These are phyloP conservation scores for Phymanthus crucifer DNA, from an alignment of 92 coral and sea anemone genomes.

Conservation along the genomic window DNA sequence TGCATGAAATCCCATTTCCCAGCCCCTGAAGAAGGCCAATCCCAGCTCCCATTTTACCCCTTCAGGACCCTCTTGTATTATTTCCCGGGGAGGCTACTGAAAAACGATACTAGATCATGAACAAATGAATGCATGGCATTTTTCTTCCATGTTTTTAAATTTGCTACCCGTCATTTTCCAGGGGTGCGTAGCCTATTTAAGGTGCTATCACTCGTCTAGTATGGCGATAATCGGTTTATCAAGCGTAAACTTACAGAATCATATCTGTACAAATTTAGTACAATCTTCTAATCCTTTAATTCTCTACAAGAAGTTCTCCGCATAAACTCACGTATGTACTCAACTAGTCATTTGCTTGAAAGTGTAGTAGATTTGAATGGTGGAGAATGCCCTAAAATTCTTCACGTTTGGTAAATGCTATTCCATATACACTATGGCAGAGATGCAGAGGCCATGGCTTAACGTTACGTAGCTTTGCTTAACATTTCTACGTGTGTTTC, in stretches of 20 bases:
- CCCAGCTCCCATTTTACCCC: no score
- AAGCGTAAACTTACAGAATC: background rate
- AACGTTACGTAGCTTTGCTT: no score
- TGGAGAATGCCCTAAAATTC: background rate
- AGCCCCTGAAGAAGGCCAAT: no score
- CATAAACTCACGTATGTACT: background rate
- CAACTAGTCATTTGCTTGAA: background rate
- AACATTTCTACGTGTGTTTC: no score
- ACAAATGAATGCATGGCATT: background rate
- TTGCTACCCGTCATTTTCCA: background rate
- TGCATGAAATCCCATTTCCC: no score
- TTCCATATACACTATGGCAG: background rate
- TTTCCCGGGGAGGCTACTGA: background rate
- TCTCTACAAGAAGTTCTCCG: background rate
- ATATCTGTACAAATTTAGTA: background rate
- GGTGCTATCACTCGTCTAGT: background rate
- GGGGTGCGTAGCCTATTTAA: background rate
- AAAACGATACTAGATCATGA: background rate
- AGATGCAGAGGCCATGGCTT: background rate
- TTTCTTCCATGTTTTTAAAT: background rate
- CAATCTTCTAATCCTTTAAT: background rate
- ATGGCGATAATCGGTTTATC: background rate
- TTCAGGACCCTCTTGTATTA: no score
- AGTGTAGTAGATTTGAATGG: background rate
- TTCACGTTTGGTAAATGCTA: background rate